These are phyloP conservation scores for Crotalus tigris DNA, from an alignment of 2,113 vertebrate genomes.

Conservation along the genomic window DNA sequence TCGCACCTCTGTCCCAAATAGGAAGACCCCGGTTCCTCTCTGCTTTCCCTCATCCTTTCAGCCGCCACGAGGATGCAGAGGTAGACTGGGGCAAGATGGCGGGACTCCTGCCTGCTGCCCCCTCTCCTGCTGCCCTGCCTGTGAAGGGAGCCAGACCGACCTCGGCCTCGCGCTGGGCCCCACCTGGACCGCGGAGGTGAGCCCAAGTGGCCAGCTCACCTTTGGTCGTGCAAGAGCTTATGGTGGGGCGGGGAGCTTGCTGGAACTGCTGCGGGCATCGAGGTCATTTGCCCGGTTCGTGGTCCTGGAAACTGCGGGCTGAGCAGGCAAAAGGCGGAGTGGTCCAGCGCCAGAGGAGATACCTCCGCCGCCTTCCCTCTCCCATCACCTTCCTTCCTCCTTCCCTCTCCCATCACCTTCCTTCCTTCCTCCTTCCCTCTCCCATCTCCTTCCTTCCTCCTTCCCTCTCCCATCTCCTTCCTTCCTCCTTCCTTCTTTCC, in stretches of 20 bases:
- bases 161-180: background rate
- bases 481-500: no score
- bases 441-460: accelerated
- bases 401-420: no score
- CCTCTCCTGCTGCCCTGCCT: background rate
- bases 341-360: background rate
- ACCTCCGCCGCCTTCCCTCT: background rate
- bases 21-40: background rate
- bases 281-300: background rate
- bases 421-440: no score
- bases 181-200: background rate
- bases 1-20: background rate
- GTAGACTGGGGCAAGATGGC: background rate
- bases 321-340: background rate
- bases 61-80: background rate
- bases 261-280: background rate
- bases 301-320: background rate
- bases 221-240: background rate
- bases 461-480: no score
- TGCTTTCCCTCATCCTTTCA: background rate
- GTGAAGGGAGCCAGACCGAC: background rate
- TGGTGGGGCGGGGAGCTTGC: background rate
- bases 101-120: background rate
- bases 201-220: background rate
- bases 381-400: no score